Percentiles rank a stretch among this genome's conserved stretches.
Evolutionary conservation across 1,140 invertebrate species (phyloP).

Genomic region (Drosophila gunungcola): DNA sequence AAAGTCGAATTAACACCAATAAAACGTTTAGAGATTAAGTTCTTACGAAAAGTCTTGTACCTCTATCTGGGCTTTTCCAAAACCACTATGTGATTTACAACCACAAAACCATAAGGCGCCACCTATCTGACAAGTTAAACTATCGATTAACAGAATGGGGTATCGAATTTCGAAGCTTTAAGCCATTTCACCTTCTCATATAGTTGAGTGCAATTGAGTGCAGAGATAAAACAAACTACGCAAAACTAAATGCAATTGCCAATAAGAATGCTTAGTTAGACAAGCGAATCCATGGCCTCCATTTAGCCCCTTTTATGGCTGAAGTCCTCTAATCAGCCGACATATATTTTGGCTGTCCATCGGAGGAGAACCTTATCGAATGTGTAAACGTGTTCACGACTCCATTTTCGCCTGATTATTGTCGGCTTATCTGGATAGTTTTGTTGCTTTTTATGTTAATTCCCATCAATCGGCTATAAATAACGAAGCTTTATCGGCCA

Average conservation of each 20-base stretch:
- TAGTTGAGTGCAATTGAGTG: constrained; percentile 2
- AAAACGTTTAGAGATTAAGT: constrained; percentile 27
- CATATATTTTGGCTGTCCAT: constrained; percentile 31
- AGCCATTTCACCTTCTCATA: constrained; percentile 2
- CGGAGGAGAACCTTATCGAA: constrained; percentile 14
- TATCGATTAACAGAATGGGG: constrained; percentile 3
- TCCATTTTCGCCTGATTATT: constrained; percentile 40
- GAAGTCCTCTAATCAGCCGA: constrained; percentile 26
- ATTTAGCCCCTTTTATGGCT: constrained; percentile 1
- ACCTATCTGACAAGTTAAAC: background rate
- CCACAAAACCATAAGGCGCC: background rate
- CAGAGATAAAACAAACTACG: constrained; percentile 1
- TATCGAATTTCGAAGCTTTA: constrained; percentile 7
- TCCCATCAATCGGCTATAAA: constrained; percentile 47
- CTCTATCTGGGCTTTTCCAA: constrained; percentile 32
- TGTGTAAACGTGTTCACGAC: constrained; percentile 39
- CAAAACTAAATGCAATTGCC: background rate
- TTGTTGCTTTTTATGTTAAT: constrained; percentile 51
- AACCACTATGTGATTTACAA: constrained; percentile 11
- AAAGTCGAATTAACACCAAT: constrained; percentile 15
- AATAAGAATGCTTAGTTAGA: background rate
- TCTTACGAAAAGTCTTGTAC: constrained; percentile 5
- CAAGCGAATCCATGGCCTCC: background rate
- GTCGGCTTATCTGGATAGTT: constrained; percentile 42
- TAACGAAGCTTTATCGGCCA: constrained; percentile 45